These are phyloP conservation scores for Acanthopleura granulata DNA, from an alignment of 2,888 invertebrate species.

Conservation along the genomic window DNA sequence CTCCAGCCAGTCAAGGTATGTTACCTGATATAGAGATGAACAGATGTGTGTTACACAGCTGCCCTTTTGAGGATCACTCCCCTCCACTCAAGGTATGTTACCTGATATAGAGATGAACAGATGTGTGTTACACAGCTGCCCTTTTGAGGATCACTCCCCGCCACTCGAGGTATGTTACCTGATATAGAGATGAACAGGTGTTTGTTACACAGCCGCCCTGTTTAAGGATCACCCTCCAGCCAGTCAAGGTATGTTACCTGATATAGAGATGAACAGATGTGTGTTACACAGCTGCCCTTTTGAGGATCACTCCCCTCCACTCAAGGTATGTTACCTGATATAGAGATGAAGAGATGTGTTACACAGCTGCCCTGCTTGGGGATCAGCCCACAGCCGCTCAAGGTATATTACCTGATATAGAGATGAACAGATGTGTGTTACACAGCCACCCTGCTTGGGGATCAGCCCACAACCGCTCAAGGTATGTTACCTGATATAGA, in stretches of 20 bases:
- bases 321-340: background rate
- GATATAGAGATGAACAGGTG: background rate
- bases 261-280: constrained; percentile 14
- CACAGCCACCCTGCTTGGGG: constrained; percentile 49
- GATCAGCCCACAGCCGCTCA: constrained; percentile 32
- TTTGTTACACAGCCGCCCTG: constrained; percentile 56
- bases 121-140: no score
- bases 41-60: constrained; percentile 49
- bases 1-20: constrained; percentile 27
- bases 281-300: constrained; percentile 57
- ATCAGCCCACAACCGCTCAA: constrained; percentile 30
- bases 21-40: background rate
- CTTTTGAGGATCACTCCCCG: constrained; percentile 35
- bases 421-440: constrained; percentile 38
- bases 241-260: constrained; percentile 21
- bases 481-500: background rate
- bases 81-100: constrained; percentile 24
- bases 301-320: constrained; percentile 37
- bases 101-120: no score
- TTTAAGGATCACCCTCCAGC: constrained; percentile 34
- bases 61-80: constrained; percentile 46
- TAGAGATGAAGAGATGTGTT: no score
- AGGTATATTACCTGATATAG: background rate
- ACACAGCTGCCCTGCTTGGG: constrained; percentile 49
- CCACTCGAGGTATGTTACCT: constrained; percentile 18